Evolutionary conservation across 2,113 vertebrate species (phyloP).

Genomic region (Megaceryle maxima): DNA sequence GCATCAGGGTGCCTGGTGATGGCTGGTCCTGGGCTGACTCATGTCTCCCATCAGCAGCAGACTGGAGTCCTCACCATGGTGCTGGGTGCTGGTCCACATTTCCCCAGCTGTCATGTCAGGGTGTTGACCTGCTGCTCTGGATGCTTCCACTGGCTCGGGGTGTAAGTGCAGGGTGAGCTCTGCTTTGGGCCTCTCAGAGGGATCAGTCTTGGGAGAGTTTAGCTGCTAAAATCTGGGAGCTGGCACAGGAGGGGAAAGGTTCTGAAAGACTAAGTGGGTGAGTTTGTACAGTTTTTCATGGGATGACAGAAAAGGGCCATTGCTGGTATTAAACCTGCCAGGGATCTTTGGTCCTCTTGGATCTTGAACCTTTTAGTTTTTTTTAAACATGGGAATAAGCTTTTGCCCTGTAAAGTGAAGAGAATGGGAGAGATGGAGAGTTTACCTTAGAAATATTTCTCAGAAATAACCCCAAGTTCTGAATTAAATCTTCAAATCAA

Average conservation of each 20-base stretch:
- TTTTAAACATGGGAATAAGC: neutral
- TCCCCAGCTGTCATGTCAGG: rapidly evolving
- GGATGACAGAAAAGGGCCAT: neutral
- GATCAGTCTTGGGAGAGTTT: neutral
- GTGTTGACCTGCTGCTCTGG: rapidly evolving
- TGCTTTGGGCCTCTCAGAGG: neutral
- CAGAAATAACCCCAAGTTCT: neutral
- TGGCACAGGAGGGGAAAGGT: neutral
- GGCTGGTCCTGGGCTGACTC: neutral
- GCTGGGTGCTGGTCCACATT: rapidly evolving
- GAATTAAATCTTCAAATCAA: slow-evolving; percentile 14
- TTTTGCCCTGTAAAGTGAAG: neutral
- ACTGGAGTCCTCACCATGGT: neutral
- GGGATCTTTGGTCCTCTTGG: neutral
- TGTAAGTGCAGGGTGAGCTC: rapidly evolving
- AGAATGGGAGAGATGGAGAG: neutral
- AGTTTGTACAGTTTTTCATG: neutral
- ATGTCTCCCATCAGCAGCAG: rapidly evolving
- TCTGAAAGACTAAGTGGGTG: neutral
- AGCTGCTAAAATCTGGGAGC: neutral
- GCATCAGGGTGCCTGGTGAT: neutral
- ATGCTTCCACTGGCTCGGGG: neutral
- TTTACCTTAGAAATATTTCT: neutral
- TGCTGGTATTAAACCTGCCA: neutral
- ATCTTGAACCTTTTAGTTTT: neutral